phyloP scores from a whole-genome alignment of 2,797 vertebrate genomes.

The Potorous gilbertii region DNA sequence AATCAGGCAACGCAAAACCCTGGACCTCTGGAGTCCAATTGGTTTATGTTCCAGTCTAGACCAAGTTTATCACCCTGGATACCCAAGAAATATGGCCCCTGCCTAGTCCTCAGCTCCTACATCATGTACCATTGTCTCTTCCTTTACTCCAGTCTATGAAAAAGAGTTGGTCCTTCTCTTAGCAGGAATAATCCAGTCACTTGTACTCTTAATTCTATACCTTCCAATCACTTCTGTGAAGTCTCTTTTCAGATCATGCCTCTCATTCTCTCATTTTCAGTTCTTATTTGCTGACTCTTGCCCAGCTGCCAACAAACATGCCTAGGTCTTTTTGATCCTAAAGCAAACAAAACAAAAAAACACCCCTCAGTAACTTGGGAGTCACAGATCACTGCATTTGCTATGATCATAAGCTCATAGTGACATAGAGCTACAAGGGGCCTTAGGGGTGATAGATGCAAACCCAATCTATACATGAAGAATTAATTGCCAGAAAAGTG shows the following conservation, averaged over 20 bases:
- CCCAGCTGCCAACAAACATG: background rate
- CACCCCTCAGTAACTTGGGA: background rate
- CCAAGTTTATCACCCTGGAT: background rate
- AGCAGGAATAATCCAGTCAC: background rate
- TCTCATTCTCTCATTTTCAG: background rate
- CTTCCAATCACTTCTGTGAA: background rate
- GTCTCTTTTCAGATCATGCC: background rate
- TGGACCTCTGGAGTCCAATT: background rate
- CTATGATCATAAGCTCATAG: background rate
- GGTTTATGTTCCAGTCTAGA: background rate
- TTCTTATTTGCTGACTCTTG: background rate
- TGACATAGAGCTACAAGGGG: background rate
- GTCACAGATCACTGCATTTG: background rate
- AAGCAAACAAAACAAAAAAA: background rate
- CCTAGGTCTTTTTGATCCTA: background rate
- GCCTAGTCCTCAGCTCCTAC: background rate
- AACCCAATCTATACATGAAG: background rate
- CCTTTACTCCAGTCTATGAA: background rate
- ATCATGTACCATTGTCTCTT: background rate
- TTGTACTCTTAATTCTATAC: background rate
- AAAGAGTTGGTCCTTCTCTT: background rate
- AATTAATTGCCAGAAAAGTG: background rate
- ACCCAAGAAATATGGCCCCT: background rate
- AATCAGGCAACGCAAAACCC: background rate
- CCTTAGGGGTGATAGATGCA: background rate